phyloP scores from a whole-genome alignment of 2,888 invertebrate genomes.

The Xanthia icteritia region DNA sequence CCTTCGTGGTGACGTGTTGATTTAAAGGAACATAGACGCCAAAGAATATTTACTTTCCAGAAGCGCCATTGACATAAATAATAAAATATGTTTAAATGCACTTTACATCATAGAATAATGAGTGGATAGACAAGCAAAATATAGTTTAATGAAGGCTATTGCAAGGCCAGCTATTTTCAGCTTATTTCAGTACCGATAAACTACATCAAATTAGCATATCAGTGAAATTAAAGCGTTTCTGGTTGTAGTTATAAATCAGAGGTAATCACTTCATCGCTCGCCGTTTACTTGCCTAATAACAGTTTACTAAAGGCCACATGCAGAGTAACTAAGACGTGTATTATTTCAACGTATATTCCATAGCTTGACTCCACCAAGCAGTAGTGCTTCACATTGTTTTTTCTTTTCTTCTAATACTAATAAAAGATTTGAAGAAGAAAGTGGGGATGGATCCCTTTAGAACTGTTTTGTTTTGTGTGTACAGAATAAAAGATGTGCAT shows the following conservation, averaged over 20 bases:
- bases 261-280: constrained; percentile 55
- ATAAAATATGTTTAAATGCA: constrained; percentile 2
- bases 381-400: background rate
- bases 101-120: background rate
- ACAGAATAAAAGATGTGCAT: background rate
- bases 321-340: background rate
- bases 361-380: background rate
- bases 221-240: constrained; percentile 52
- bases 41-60: constrained; percentile 39
- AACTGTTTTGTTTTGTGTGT: background rate
- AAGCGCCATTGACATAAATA: constrained; percentile 18
- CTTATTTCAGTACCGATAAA: constrained; percentile 9
- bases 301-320: constrained; percentile 5
- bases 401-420: background rate
- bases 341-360: background rate
- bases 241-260: constrained; percentile 41
- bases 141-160: background rate
- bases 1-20: constrained; percentile 48
- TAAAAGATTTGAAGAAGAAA: background rate
- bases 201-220: constrained; percentile 49
- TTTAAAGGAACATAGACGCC: constrained; percentile 50
- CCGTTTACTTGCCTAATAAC: constrained; percentile 45
- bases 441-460: no score
- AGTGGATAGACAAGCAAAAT: background rate
- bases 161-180: constrained; percentile 23